A percentile compares a stretch with the other conserved stretches of the same genome.
These are phyloP conservation scores for Panzeria rudis DNA, from an alignment of 2,888 invertebrate genomes.

Conservation along the genomic window DNA sequence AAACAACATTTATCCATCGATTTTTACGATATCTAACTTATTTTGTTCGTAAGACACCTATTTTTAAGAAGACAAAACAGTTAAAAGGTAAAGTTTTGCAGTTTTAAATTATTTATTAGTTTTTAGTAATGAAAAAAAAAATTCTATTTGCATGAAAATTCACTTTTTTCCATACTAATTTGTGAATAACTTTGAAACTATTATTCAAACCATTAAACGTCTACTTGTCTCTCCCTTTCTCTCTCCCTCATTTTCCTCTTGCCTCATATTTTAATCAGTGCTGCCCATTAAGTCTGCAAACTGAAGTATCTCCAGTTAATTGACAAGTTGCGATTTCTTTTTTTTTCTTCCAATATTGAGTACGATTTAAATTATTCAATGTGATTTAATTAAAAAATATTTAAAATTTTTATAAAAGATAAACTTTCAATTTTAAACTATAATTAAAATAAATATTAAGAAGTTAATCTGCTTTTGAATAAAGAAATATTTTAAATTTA, in stretches of 20 bases:
- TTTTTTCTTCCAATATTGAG: slow-evolving; percentile 15
- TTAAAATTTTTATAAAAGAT: not conserved
- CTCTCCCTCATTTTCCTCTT: not conserved
- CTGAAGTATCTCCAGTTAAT: not conserved
- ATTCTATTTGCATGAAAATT: too few species aligned
- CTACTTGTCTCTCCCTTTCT: not conserved
- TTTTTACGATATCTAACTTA: too few species aligned
- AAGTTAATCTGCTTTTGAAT: slow-evolving; percentile 14
- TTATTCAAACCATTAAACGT: too few species aligned
- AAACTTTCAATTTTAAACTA: not conserved
- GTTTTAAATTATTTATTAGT: too few species aligned
- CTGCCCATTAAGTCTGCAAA: slow-evolving; percentile 18
- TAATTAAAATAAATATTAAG: slow-evolving; percentile 16
- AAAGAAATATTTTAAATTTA: slow-evolving; percentile 28
- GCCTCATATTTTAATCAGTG: not conserved
- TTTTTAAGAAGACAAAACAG: too few species aligned
- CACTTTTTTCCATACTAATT: too few species aligned
- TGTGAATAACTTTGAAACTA: too few species aligned
- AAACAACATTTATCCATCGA: too few species aligned
- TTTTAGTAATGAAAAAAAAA: too few species aligned
- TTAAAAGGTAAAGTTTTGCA: too few species aligned
- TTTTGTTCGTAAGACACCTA: too few species aligned
- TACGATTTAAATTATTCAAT: not conserved
- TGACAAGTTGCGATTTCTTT: slow-evolving; percentile 10
- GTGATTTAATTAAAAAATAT: slow-evolving; percentile 10